Evolutionary conservation across 2,113 vertebrate genomes (phyloP).

Genomic region (Smithornis capensis): DNA sequence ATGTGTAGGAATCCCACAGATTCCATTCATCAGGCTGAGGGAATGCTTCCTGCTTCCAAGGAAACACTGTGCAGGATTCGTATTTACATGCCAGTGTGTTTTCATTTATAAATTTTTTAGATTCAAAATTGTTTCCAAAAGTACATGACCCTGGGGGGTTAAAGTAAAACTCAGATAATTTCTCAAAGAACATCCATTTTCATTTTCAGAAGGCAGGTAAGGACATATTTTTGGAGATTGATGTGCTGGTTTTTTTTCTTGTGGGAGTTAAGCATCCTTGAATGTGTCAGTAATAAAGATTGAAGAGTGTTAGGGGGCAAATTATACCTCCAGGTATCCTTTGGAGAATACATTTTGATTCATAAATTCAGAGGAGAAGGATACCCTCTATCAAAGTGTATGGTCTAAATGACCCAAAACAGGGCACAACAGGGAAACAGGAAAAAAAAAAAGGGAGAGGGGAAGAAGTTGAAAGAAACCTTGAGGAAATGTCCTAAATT

Average conservation of each 20-base stretch:
- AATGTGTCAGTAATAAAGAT: conserved; percentile 55
- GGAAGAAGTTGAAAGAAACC: neutral
- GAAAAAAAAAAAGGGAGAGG: neutral
- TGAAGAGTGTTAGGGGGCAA: conserved; percentile 6
- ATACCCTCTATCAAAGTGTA: conserved; percentile 19
- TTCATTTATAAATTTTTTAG: neutral
- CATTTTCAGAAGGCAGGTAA: conserved; percentile 38
- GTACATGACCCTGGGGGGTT: neutral
- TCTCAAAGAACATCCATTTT: conserved; percentile 45
- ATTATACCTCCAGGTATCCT: neutral
- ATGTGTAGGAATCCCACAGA: neutral
- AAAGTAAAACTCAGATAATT: conserved; percentile 25
- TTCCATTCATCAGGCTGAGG: neutral
- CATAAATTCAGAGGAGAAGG: conserved; percentile 9
- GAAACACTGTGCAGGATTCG: neutral
- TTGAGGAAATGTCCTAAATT: conserved; percentile 2
- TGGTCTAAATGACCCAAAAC: neutral
- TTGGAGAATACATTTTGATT: conserved; percentile 18
- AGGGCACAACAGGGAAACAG: neutral
- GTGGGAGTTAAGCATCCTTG: conserved; percentile 48
- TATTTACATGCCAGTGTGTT: neutral
- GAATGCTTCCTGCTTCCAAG: neutral
- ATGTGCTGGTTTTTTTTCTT: neutral
- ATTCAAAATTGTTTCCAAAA: conserved; percentile 17
- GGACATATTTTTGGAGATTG: conserved; percentile 48